Percentiles rank a stretch among this genome's conserved stretches.
phyloP scores from a whole-genome alignment of 1,140 invertebrate species.

The Zaprionus tsacasi region DNA sequence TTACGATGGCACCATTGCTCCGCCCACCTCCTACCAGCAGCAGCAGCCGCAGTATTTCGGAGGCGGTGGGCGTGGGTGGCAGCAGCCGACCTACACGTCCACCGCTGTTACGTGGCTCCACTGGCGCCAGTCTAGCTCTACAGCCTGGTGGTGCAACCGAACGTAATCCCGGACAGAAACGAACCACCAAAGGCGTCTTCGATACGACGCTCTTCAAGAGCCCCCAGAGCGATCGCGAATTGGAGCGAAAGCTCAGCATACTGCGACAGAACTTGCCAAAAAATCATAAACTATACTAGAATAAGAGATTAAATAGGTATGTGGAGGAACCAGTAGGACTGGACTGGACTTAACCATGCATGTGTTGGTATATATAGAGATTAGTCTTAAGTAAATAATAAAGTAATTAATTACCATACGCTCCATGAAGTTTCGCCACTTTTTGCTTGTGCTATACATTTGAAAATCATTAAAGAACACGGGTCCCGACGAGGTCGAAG shows the following conservation, averaged over 20 bases:
- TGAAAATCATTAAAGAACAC: constrained; percentile 88
- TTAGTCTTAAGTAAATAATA: not conserved
- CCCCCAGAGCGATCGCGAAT: constrained; percentile 61
- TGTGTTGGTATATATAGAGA: not conserved
- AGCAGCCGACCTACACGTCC: constrained; percentile 47
- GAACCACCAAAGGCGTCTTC: constrained; percentile 77
- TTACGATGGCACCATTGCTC: constrained; percentile 74
- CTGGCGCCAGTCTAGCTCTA: constrained; percentile 31
- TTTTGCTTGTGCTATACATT: constrained; percentile 85
- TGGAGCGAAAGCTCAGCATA: constrained; percentile 47
- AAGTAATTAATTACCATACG: constrained; percentile 84
- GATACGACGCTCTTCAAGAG: constrained; percentile 79
- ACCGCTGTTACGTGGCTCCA: not conserved
- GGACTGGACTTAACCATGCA: not conserved
- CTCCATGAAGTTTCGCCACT: constrained; percentile 87
- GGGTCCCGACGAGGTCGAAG: constrained; percentile 85
- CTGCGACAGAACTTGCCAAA: constrained; percentile 76
- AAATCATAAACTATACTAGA: constrained; percentile 79
- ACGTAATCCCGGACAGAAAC: constrained; percentile 39
- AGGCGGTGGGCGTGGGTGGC: constrained; percentile 27
- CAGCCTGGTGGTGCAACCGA: constrained; percentile 31
- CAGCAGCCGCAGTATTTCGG: constrained; percentile 15
- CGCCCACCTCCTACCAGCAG: constrained; percentile 41
- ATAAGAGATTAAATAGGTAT: not conserved
- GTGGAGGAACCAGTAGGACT: not conserved